Percentiles rank a stretch among this genome's conserved stretches.
Conservation (phyloP, 2,797 vertebrate genomes). For the Iguana delicatissima region DNA sequence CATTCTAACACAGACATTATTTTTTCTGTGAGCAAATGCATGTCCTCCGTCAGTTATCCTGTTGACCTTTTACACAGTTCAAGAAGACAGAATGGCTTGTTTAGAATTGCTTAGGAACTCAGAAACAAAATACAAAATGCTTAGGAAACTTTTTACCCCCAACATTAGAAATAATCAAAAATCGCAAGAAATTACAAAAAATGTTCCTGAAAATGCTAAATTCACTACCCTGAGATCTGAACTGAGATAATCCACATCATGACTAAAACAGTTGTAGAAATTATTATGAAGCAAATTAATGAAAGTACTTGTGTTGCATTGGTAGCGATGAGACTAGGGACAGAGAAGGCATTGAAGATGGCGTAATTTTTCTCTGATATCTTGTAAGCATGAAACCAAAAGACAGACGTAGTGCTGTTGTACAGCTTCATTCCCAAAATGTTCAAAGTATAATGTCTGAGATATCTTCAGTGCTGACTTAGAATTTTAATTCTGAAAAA, state of each 20-base stretch:
- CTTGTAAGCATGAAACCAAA: neutral
- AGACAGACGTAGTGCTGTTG: neutral
- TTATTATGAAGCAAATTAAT: neutral
- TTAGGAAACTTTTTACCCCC: too few species aligned
- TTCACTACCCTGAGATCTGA: neutral
- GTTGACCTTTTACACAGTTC: too few species aligned
- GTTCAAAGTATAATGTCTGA: too few species aligned
- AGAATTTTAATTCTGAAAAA: too few species aligned
- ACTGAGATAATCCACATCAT: conserved; percentile 1
- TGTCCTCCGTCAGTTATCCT: too few species aligned
- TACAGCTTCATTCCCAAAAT: neutral
- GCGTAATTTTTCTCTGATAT: neutral
- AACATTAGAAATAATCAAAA: neutral
- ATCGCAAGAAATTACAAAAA: neutral
- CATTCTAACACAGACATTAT: too few species aligned
- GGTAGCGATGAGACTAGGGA: neutral
- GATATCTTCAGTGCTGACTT: too few species aligned
- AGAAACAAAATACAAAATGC: too few species aligned
- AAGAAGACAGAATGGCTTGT: too few species aligned
- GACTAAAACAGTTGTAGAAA: neutral
- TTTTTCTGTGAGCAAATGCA: too few species aligned
- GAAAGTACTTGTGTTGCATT: neutral
- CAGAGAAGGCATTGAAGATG: neutral
- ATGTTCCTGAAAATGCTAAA: neutral
- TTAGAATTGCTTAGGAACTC: too few species aligned